Evolutionary conservation across 2,113 vertebrate species (phyloP), one percentile per base, ranked within the genome.

Genomic region (Parotia lawesii): DNA sequence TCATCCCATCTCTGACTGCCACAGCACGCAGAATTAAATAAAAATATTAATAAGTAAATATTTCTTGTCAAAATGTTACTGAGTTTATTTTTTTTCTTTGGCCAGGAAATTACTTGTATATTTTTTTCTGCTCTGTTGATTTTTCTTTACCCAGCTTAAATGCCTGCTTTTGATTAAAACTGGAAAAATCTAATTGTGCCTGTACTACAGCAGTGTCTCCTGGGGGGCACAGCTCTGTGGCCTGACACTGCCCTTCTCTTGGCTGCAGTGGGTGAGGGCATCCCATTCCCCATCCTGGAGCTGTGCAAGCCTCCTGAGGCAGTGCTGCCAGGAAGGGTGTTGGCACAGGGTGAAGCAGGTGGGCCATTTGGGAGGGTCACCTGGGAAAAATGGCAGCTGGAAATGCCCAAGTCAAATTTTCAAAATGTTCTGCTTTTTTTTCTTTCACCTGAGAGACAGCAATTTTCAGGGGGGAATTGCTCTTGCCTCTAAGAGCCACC

Each of bases 341-440:
- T 73, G 54, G 48, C 2, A n/a, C 7, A 20, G 1, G 1, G 22
- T n/a, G 5, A 72, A 22, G 9, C 0, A 0, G 21, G 10, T 5
- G 3, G 10, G 18, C 5, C 4, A 4, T 66, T 42, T 6, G 2
- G 14, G 37, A 10, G 22, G 3, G 4, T 10, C 11, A 20, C 13
- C 5, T 25, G 12, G 13, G 45, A 7, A 38, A 50, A 65, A 61
- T 24, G 11, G 29, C 47, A 28, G 44, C 0, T 1, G 45, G 31
- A 48, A 37, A n/a, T 51, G 22, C 6, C 29, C 57, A 62, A 21
- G 18, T 29, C 1, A 19, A 21, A 15, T 56, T 78, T 54, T 89
- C 10, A 20, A 20, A 56, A 35, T 16, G 12, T 7, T 72, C 28
- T 66, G 50, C 17, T 84, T 77, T 88, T 58, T 11, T 67, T 66